Evolutionary conservation across 2,888 invertebrate species (phyloP).

Genomic region (Volucella inflata): DNA sequence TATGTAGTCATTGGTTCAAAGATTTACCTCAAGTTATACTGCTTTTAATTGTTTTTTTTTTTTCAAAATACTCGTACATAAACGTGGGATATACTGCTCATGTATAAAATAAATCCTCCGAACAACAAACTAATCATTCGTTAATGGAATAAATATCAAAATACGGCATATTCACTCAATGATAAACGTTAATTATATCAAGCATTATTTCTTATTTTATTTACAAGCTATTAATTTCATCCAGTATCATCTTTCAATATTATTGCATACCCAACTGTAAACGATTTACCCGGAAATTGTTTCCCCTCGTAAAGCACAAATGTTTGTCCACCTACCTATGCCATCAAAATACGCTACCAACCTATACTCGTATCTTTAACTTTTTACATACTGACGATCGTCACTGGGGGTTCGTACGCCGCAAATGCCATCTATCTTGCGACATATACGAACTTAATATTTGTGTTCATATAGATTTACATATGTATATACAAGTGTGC

Average conservation of each 20-base stretch:
- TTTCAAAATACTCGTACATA: too few relatives aligned
- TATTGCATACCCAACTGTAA: conserved; percentile 3
- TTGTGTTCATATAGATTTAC: conserved; percentile 35
- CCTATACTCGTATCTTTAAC: conserved; percentile 36
- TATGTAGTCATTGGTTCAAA: too few relatives aligned
- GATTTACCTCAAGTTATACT: too few relatives aligned
- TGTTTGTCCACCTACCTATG: neutral
- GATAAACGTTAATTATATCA: too few relatives aligned
- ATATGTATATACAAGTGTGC: conserved; percentile 1
- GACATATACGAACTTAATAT: neutral
- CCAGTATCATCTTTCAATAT: conserved; percentile 8
- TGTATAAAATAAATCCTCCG: too few relatives aligned
- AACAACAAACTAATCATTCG: too few relatives aligned
- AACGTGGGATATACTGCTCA: too few relatives aligned
- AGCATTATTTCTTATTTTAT: conserved; percentile 22
- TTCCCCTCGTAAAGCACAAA: conserved; percentile 20
- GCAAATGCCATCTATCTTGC: conserved; percentile 67
- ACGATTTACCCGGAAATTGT: conserved; percentile 38
- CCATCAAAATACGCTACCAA: conserved; percentile 41
- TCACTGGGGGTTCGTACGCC: conserved; percentile 44
- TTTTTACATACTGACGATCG: conserved; percentile 43
- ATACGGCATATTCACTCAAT: too few relatives aligned
- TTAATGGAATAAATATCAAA: too few relatives aligned
- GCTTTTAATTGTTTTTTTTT: too few relatives aligned
- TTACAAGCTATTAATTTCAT: conserved; percentile 8